A percentile compares a stretch with the other conserved stretches of the same genome.
Evolutionary conservation across 2,888 invertebrate genomes (phyloP).

Genomic region (Synanthedon tipuliformis): DNA sequence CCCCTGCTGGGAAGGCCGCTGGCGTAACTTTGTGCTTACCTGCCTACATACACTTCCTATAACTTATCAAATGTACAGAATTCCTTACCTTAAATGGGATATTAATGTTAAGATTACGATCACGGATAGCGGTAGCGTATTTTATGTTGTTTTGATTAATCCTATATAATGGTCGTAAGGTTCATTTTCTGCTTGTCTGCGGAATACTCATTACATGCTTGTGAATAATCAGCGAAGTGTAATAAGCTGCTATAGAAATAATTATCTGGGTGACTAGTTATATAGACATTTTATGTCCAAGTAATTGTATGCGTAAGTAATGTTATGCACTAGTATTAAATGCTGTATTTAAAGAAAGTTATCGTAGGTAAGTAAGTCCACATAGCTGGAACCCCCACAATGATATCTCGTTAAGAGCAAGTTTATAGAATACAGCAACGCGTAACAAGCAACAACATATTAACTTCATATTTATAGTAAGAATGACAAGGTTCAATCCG

Average conservation of each 20-base stretch:
- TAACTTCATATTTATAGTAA: too few species aligned
- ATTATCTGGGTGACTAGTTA: too few species aligned
- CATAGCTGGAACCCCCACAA: too few species aligned
- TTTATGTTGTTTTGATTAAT: conserved; percentile 8
- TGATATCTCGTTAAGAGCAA: too few species aligned
- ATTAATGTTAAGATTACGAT: conserved; percentile 7
- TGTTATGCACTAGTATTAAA: too few species aligned
- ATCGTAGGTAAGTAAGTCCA: too few species aligned
- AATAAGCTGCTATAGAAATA: neutral
- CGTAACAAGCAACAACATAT: too few species aligned
- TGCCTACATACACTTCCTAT: conserved; percentile 7
- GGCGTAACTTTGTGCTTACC: conserved; percentile 10
- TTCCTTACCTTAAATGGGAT: conserved; percentile 5
- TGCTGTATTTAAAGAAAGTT: too few species aligned
- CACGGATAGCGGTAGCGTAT: conserved; percentile 5
- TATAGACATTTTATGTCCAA: too few species aligned
- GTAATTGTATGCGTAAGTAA: too few species aligned
- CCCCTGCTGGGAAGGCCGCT: conserved; percentile 9
- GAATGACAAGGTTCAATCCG: too few species aligned
- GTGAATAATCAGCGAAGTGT: neutral
- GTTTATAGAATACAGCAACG: too few species aligned
- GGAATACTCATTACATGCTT: neutral
- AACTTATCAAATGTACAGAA: conserved; percentile 8
- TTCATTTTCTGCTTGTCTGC: neutral
- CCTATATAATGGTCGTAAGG: conserved; percentile 4